Evolutionary conservation across 2,888 invertebrate genomes (phyloP).

Genomic region (Diploptera punctata): DNA sequence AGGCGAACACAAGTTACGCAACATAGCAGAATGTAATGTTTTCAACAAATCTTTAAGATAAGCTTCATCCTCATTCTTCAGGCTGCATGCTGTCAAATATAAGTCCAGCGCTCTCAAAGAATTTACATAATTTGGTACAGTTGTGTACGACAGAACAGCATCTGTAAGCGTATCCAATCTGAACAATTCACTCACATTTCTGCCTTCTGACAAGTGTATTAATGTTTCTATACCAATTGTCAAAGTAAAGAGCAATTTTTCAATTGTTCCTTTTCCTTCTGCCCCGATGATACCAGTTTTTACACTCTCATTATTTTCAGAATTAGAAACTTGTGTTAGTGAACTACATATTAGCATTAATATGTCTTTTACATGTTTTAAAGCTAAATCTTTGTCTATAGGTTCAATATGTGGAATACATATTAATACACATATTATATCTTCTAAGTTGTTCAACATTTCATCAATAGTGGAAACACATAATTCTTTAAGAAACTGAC

Average conservation of each 20-base stretch:
- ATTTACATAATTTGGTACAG: constrained; percentile 58
- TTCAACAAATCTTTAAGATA: constrained; percentile 56
- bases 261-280: background rate
- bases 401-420: constrained; percentile 63
- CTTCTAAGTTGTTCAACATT: constrained; percentile 56
- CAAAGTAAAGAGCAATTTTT: constrained; percentile 58
- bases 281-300: background rate
- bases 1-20: constrained; percentile 70
- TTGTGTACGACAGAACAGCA: constrained; percentile 57
- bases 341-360: constrained; percentile 46
- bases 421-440: constrained; percentile 59
- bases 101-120: constrained; percentile 64
- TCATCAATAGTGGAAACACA: constrained; percentile 53
- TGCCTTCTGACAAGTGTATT: constrained; percentile 62
- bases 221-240: constrained; percentile 62
- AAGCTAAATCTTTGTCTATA: constrained; percentile 54
- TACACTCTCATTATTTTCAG: too few species aligned
- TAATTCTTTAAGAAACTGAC: constrained; percentile 16
- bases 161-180: constrained; percentile 57
- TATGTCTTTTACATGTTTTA: constrained; percentile 54
- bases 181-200: constrained; percentile 58
- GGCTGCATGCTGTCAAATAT: constrained; percentile 58
- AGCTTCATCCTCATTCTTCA: constrained; percentile 52
- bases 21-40: constrained; percentile 62
- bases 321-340: constrained; percentile 38